Base-by-base conservation (phyloP, 2,113 vertebrate species). In the Hydropotes inermis region DNA sequence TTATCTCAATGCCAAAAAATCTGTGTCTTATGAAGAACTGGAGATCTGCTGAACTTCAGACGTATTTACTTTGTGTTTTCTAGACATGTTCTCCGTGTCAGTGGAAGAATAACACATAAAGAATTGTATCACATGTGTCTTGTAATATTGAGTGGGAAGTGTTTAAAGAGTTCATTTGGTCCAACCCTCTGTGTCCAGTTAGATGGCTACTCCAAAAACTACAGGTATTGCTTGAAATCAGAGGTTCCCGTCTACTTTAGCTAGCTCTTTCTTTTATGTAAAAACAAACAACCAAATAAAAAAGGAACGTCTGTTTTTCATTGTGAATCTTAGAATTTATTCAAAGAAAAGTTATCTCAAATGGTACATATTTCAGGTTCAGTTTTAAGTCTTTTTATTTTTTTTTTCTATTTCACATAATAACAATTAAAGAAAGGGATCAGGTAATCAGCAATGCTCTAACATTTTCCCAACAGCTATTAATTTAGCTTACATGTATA, bases 1-100 rank as follows among this genome's bases (percentile, higher is more conserved):
- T 93, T 97, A 97, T 91, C 17, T 91, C 50, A 78, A 83, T n/a
- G 43, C 70, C n/a, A 93, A 96, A 25, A 91, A 60, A 84, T 91
- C 47, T 97, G 87, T 97, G 96, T 95, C 87, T 96, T 88, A 87
- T 97, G 84, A 97, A 95, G 61, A 95, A 76, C 13, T 55, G 8
- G 79, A 93, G 25, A 91, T 91, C 43, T 92, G 43, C 88, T 94
- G 39, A 81, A 27, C 54, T 94, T 97, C 74, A 96, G 85, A 90
- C 87, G 94, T 93, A 95, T 95, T 95, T 97, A 88, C 43, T 81
- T 97, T 97, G 97, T 55, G 52, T 82, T 55, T 84, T 76, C 55
- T 84, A 94, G 47, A 64, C 95, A 89, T 93, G 55, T 96, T 83
- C 74, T 92, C 50, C 10, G 28, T 92, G 27, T 84, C 89, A 91